Evolutionary conservation across 2,888 invertebrate species (phyloP), one percentile per base, ranked within the genome.

Genomic region (Xanthia togata): DNA sequence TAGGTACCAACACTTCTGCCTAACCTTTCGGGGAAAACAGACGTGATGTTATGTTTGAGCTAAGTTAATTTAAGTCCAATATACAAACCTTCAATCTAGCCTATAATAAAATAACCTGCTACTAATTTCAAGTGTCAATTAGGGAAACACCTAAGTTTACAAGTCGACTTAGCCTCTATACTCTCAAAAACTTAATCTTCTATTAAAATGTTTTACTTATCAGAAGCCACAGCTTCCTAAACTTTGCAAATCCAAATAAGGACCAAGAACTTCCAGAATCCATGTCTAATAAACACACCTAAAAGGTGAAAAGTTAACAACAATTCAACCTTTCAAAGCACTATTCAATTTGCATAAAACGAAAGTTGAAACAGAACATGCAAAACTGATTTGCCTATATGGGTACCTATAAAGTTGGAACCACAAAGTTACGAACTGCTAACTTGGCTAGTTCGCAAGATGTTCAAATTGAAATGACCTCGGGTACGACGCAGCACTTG

Each of bases 401-500:
- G 82, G 77, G 81, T 73, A 31, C 31, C 31, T 31, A 78, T 76
- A 76, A 85, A 89, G 82, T 84, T 86, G 70, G 71, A 47, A 73
- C 83, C 79, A 77, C 74, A 75, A 85, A 81, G 86, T 86, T 80
- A 69, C 76, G 79, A 85, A 85, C 85, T 79, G 82, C 77, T 83
- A 86, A 84, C 78, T 87, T 82, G 73, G 76, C 76, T 82, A 88
- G 87, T 89, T 89, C 76, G 73, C 81, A 79, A 85, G 87, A 85
- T 84, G 89, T 78, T 87, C 78, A 77, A 87, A 87, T 89, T 82
- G 80, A 81, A 89, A 88, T 88, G 90, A 89, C 87, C 88, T 85
- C 87, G 77, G 85, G 79, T 78, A 84, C 85, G 84, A 78, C 79
- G 76, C 80, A 85, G 77, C 85, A 84, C 84, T 89, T 89, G 83